These are phyloP conservation scores for Oncopeltus fasciatus DNA, from an alignment of 1,140 invertebrate species.

Conservation along the genomic window DNA sequence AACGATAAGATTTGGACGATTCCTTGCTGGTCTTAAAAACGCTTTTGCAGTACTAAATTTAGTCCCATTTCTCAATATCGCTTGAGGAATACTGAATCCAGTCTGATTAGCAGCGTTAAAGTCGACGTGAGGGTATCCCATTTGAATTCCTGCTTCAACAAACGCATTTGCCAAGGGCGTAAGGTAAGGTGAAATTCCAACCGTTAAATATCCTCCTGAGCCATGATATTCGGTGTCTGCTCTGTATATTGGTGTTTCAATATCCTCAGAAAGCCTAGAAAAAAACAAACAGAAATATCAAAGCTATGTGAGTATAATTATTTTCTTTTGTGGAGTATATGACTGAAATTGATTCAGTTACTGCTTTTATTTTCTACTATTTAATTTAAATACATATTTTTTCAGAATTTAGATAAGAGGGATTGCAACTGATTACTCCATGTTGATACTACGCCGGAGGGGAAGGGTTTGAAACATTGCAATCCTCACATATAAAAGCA, in stretches of 20 bases:
- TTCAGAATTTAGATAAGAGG: too few relatives aligned
- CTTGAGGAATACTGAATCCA: slow-evolving; percentile 32
- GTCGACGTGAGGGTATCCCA: slow-evolving; percentile 34
- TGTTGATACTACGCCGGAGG: too few relatives aligned
- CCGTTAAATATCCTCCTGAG: slow-evolving; percentile 40
- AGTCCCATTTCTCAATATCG: slow-evolving; percentile 22
- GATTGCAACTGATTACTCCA: too few relatives aligned
- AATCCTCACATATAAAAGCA: too few relatives aligned
- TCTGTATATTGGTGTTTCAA: background rate
- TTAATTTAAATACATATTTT: too few relatives aligned
- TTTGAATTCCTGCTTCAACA: slow-evolving; percentile 40
- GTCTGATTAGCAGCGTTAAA: slow-evolving; percentile 35
- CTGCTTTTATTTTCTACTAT: too few relatives aligned
- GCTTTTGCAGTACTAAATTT: slow-evolving; percentile 33
- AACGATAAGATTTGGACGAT: slow-evolving; percentile 47
- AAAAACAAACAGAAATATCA: background rate
- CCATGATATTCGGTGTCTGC: slow-evolving; percentile 31
- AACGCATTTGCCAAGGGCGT: slow-evolving; percentile 38
- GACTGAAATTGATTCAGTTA: too few relatives aligned
- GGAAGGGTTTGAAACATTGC: too few relatives aligned
- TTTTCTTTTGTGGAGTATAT: too few relatives aligned
- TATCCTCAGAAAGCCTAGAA: background rate
- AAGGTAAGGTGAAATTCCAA: slow-evolving; percentile 37
- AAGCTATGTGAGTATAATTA: too few relatives aligned
- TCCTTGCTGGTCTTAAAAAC: slow-evolving; percentile 37